Percentiles rank a stretch among this genome's conserved stretches.
phyloP scores from a whole-genome alignment of 1,140 invertebrate genomes.

The Temnothorax longispinosus region DNA sequence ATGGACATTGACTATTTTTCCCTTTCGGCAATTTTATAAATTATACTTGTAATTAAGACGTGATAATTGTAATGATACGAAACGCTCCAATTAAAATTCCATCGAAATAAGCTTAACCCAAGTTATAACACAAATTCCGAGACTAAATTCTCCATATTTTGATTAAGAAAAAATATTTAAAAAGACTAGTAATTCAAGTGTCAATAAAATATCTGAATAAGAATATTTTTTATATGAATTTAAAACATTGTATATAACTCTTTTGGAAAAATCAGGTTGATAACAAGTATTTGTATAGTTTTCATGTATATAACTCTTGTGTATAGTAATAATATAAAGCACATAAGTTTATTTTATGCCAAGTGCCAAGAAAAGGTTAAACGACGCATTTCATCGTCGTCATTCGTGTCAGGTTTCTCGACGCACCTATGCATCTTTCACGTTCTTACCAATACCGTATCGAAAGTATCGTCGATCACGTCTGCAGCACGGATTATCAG shows the following conservation, averaged over 20 bases:
- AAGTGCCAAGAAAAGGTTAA: slow-evolving; percentile 10
- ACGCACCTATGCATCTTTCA: slow-evolving; percentile 32
- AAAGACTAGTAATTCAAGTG: not conserved
- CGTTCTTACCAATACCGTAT: slow-evolving; percentile 26
- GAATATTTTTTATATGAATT: not conserved
- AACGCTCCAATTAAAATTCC: not conserved
- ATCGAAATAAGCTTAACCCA: not conserved
- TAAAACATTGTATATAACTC: not conserved
- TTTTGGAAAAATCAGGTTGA: not conserved
- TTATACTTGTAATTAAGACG: not conserved
- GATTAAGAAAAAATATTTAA: not conserved
- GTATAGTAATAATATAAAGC: not conserved
- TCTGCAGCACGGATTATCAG: slow-evolving; percentile 45
- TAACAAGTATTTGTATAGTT: not conserved
- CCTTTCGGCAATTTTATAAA: not conserved
- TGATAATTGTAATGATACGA: not conserved
- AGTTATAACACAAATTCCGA: not conserved
- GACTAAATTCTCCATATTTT: not conserved
- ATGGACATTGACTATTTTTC: slow-evolving; percentile 10
- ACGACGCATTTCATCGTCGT: not conserved
- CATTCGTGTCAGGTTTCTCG: slow-evolving; percentile 24
- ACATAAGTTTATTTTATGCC: not conserved
- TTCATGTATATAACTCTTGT: not conserved
- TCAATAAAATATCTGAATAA: not conserved
- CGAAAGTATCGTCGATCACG: slow-evolving; percentile 52